Percentiles rank a stretch among this genome's conserved stretches.
Evolutionary conservation across 64 coral and sea anemone species (phyloP).

Genomic region (Dendrophyllia cribrosa): DNA sequence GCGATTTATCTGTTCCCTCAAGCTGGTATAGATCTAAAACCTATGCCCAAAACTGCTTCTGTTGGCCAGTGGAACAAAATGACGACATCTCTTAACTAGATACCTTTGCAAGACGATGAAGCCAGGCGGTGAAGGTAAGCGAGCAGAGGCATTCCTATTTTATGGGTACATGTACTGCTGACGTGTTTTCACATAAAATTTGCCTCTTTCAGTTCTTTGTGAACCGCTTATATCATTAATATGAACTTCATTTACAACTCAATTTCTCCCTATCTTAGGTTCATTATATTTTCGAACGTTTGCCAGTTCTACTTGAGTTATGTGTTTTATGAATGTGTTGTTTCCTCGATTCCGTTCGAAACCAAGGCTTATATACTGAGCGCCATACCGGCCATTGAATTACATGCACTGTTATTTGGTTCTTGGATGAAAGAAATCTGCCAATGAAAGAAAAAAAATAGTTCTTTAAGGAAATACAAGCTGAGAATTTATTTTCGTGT

Average conservation of each 20-base stretch:
- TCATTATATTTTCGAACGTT: background rate
- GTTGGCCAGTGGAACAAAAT: background rate
- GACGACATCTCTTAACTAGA: background rate
- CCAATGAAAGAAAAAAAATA: too few species aligned
- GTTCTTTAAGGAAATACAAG: background rate
- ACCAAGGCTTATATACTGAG: too few species aligned
- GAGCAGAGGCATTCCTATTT: conserved; percentile 21
- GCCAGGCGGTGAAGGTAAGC: conserved; percentile 31
- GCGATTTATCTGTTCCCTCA: background rate
- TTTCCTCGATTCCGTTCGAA: too few species aligned
- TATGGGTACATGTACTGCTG: background rate
- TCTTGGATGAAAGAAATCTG: too few species aligned
- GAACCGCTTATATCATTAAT: background rate
- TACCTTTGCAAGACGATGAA: conserved; percentile 16
- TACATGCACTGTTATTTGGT: too few species aligned
- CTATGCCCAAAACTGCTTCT: background rate
- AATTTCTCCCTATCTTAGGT: background rate
- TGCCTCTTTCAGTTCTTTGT: background rate
- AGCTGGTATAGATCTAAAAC: background rate
- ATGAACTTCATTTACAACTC: background rate
- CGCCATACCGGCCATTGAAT: too few species aligned
- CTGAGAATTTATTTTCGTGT: background rate
- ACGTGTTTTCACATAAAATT: conserved; percentile 14
- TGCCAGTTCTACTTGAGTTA: background rate
- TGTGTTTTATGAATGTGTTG: too few species aligned